phyloP scores from a whole-genome alignment of 2,797 vertebrate genomes.

The Columba guinea region DNA sequence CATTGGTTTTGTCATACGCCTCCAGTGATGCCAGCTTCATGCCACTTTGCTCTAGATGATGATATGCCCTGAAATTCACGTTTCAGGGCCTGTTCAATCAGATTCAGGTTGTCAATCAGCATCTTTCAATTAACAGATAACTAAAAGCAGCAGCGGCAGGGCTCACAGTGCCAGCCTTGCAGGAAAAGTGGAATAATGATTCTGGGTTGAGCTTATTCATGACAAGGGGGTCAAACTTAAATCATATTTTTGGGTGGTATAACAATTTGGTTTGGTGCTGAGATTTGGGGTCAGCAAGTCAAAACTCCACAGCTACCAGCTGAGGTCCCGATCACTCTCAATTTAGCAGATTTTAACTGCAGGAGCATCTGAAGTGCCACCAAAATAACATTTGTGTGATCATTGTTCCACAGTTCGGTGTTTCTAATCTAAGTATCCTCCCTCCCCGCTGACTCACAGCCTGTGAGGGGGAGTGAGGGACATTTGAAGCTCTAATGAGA shows the following conservation, averaged over 20 bases:
- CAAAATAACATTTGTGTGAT: slow-evolving; percentile 63
- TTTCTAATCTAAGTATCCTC: slow-evolving; percentile 70
- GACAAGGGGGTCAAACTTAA: neutral
- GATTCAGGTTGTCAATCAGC: neutral
- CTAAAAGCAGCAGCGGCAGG: neutral
- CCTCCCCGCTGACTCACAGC: slow-evolving; percentile 65
- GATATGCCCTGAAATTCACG: neutral
- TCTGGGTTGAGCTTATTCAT: neutral
- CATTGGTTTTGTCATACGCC: neutral
- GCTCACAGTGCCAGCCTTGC: neutral
- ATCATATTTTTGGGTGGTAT: neutral
- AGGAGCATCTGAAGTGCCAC: slow-evolving; percentile 56
- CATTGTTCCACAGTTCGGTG: slow-evolving; percentile 57
- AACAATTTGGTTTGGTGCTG: neutral
- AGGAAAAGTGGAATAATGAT: neutral
- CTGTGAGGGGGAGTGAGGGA: slow-evolving; percentile 65
- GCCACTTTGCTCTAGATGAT: neutral
- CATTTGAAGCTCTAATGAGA: slow-evolving; percentile 26
- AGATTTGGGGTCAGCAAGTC: neutral
- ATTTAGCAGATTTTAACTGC: slow-evolving; percentile 29
- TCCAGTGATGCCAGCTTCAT: neutral
- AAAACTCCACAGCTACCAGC: neutral
- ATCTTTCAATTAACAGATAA: neutral
- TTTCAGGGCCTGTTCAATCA: neutral
- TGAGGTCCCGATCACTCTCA: neutral